Evolutionary conservation across 2,797 vertebrate genomes (phyloP), one percentile per base, ranked within the genome.

Genomic region (Anguilla marmorata): DNA sequence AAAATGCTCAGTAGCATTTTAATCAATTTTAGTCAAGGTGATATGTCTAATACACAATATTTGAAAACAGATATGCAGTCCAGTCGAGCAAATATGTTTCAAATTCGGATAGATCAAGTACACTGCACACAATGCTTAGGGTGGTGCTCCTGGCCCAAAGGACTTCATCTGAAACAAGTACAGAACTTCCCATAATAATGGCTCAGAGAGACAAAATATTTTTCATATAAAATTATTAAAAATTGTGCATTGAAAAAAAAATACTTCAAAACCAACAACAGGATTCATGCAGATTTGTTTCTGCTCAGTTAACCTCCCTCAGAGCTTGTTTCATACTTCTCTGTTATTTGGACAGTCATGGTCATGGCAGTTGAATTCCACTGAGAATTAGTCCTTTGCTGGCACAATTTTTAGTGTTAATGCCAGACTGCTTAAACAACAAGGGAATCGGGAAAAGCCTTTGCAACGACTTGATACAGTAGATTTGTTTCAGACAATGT

Each of bases 371-470:
- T 82, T 85, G 48, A 85, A 66, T 69, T 85, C 56, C 58, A 83
- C 24, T 60, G 45, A 80, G 41, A 27, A 37, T 56, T 2, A 85
- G 54, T 89, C 87, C 90, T 90, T 45, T 83, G 58, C 69, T 87
- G 89, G 88, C 89, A 87, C 27, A 58, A 58, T 54, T 86, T 88
- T 60, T 72, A 74, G 83, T 83, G 89, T 86, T 58, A 86, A 86
- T 85, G 76, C 50, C 69, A 87, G 80, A 63, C 84, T 83, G 83
- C 56, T 50, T 85, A 79, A 89, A 86, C 88, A 84, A 66, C 54
- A 52, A 48, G 27, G 19, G 5, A 88, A n/a, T 85, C 16, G 12
- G 74, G 9, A 30, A 74, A 41, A 37, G 3, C 74, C 33, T 41
- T 3, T 37, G 37, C 14, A 37, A 37, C 0, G 16, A 76, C 33